Evolutionary conservation across 2,113 vertebrate species (phyloP).

Genomic region (Oophaga pumilio): DNA sequence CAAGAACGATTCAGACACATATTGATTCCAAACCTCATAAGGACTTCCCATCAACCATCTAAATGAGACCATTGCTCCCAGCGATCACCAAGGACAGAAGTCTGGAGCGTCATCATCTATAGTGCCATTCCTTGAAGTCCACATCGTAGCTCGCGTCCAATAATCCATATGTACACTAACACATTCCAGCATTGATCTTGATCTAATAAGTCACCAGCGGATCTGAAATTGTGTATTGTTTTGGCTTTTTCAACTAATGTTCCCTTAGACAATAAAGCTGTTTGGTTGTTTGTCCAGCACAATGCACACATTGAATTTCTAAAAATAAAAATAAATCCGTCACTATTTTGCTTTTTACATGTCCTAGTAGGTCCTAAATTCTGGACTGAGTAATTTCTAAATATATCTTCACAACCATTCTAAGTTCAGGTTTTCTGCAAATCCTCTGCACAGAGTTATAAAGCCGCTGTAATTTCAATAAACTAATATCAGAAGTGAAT

Average conservation of each 20-base stretch:
- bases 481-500: no score
- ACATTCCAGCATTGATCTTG: not conserved
- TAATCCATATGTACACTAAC: not conserved
- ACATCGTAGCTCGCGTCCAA: not conserved
- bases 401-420: no score
- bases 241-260: not conserved
- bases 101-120: not conserved
- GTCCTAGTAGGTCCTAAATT: not conserved
- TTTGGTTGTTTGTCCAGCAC: not conserved
- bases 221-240: not conserved
- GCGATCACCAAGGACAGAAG: constrained; percentile 2
- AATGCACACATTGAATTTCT: not conserved
- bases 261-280: not conserved
- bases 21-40: not conserved
- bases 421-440: no score
- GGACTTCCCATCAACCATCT: not conserved
- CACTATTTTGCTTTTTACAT: not conserved
- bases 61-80: not conserved
- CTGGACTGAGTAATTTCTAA: no score
- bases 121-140: not conserved
- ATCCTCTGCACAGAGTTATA: no score
- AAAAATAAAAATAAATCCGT: not conserved
- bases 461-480: no score
- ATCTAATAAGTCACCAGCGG: not conserved
- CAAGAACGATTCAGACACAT: not conserved